phyloP scores from a whole-genome alignment of 1,140 invertebrate genomes.

The Akabosia matsudoensis region DNA sequence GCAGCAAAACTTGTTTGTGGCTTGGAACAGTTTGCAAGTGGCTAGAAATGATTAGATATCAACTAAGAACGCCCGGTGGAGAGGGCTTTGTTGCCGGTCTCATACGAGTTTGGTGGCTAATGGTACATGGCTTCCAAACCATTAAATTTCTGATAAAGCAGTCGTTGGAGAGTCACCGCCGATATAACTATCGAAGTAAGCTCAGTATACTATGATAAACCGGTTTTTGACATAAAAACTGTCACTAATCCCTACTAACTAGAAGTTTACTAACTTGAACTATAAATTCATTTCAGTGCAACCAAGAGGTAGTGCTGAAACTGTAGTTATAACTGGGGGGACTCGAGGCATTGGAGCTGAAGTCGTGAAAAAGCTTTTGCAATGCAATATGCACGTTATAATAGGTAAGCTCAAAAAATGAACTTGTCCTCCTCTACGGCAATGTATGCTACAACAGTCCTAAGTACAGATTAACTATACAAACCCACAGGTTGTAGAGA shows the following conservation, averaged over 20 bases:
- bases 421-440: no score
- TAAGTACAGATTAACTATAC: neutral
- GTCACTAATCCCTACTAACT: neutral
- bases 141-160: conserved; percentile 21
- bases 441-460: no score
- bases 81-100: conserved; percentile 11
- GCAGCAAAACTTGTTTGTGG: neutral
- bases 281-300: conserved; percentile 56
- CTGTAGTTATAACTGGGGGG: conserved; percentile 84
- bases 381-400: conserved; percentile 77
- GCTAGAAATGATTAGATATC: neutral
- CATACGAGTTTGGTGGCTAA: conserved; percentile 20
- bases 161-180: conserved; percentile 5
- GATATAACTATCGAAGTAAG: conserved; percentile 33
- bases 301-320: conserved; percentile 59
- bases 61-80: conserved; percentile 24
- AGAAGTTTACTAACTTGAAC: neutral
- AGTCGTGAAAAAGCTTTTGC: conserved; percentile 71
- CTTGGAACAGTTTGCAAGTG: neutral
- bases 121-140: conserved; percentile 9
- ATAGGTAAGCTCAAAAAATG: conserved; percentile 69
- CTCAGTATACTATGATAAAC: neutral
- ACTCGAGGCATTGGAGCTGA: conserved; percentile 79
- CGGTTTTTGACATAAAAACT: neutral
- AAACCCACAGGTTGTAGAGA: conserved; percentile 54